Conservation (phyloP, 1,140 invertebrate genomes). For the Mizuhopecten yessoensis region DNA sequence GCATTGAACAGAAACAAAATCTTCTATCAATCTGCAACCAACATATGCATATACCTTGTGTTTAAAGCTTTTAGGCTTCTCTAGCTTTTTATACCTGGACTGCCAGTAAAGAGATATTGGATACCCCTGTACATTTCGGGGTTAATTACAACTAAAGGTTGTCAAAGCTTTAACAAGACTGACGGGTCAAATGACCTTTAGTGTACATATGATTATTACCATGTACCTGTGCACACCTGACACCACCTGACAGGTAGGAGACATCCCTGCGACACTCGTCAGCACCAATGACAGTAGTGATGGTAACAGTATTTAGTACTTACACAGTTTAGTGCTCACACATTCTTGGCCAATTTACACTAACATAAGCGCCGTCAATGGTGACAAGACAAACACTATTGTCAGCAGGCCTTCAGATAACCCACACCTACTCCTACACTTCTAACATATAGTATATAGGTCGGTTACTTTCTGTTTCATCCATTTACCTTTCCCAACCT, state of each 20-base stretch:
- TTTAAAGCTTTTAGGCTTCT: too few species aligned
- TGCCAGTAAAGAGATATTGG: neutral
- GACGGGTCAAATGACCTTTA: neutral
- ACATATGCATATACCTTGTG: too few species aligned
- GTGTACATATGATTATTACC: slow-evolving; percentile 28
- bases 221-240: slow-evolving; percentile 31
- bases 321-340: neutral
- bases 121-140: neutral
- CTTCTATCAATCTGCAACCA: too few species aligned
- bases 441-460: too few species aligned
- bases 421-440: neutral
- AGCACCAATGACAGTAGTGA: neutral
- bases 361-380: neutral
- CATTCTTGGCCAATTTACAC: neutral
- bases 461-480: neutral
- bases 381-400: neutral
- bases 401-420: neutral
- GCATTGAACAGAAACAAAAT: too few species aligned
- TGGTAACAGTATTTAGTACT: neutral
- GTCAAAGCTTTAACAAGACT: neutral
- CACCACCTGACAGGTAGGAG: neutral
- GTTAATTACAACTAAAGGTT: slow-evolving; percentile 1
- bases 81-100: neutral
- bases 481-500: too few species aligned
- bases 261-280: neutral